Evolutionary conservation across 2,888 invertebrate genomes (phyloP).

Genomic region (Lasius fuliginosus): DNA sequence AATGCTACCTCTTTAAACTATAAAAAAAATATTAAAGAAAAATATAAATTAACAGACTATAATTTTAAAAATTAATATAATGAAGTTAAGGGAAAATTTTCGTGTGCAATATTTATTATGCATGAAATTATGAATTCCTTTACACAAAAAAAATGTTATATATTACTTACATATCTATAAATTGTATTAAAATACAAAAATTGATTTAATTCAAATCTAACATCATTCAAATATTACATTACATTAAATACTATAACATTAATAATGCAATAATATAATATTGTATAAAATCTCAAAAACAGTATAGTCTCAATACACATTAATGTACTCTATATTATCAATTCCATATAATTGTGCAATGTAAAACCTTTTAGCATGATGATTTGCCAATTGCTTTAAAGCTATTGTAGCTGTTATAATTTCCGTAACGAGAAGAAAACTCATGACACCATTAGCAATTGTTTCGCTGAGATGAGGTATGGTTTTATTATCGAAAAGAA

Average conservation of each 20-base stretch:
- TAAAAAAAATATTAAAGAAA: not conserved
- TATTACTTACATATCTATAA: not conserved
- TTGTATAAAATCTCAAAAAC: not conserved
- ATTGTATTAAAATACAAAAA: slow-evolving; percentile 5
- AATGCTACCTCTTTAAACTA: not conserved
- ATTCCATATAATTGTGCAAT: slow-evolving; percentile 83
- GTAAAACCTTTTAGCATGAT: slow-evolving; percentile 89
- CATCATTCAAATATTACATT: not conserved
- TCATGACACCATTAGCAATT: slow-evolving; percentile 89
- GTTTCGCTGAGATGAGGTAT: slow-evolving; percentile 89
- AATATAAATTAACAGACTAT: slow-evolving; percentile 3
- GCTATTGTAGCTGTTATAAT: slow-evolving; percentile 90
- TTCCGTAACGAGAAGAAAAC: slow-evolving; percentile 88
- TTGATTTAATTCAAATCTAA: not conserved
- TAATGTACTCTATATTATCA: slow-evolving; percentile 57
- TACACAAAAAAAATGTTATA: not conserved
- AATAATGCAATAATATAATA: not conserved
- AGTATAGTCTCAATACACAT: slow-evolving; percentile 8
- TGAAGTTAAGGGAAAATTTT: not conserved
- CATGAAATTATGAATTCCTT: slow-evolving; percentile 6
- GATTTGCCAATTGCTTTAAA: slow-evolving; percentile 90
- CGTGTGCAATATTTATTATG: not conserved
- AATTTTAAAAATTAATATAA: not conserved
- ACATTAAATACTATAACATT: not conserved
- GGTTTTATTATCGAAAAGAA: slow-evolving; percentile 90